These are phyloP conservation scores for Caenorhabditis wallacei DNA, from an alignment of 2,888 invertebrate genomes.

Conservation along the genomic window DNA sequence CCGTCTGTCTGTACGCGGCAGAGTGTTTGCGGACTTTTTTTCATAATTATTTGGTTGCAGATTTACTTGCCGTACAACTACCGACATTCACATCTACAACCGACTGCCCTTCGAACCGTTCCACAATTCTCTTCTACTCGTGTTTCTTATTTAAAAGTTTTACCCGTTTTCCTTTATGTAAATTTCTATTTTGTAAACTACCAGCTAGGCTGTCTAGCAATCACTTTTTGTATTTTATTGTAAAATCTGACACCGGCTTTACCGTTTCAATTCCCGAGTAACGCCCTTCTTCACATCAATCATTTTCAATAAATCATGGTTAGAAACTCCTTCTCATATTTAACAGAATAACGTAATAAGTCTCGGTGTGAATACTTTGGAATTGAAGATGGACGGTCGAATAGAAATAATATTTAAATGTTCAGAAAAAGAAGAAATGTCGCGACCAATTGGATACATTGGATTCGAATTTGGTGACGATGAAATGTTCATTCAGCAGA, in stretches of 20 bases:
- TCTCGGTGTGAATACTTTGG: background rate
- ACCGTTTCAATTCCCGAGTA: background rate
- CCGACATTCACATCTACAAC: conserved; percentile 3
- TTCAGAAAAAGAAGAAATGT: conserved; percentile 7
- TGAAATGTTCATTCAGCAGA: conserved; percentile 41
- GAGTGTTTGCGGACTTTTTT: conserved; percentile 27
- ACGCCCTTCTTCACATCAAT: background rate
- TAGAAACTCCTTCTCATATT: background rate
- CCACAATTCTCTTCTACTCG: conserved; percentile 2
- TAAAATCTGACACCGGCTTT: conserved; percentile 25
- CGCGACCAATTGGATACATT: conserved; percentile 42
- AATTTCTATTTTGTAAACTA: conserved; percentile 24
- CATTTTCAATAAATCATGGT: conserved; percentile 7
- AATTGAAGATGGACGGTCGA: background rate
- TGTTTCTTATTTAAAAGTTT: conserved; percentile 1
- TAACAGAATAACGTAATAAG: background rate
- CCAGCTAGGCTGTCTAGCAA: conserved; percentile 23
- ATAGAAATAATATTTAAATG: background rate
- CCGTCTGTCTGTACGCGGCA: background rate
- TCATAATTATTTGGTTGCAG: conserved; percentile 5
- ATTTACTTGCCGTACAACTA: conserved; percentile 2
- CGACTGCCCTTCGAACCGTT: conserved; percentile 47
- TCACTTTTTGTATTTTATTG: conserved; percentile 21
- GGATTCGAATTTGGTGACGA: conserved; percentile 53
- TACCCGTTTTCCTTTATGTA: conserved; percentile 10